Percentiles rank a stretch among this genome's conserved stretches.
phyloP scores from a whole-genome alignment of 2,888 invertebrate genomes.

The Dicycla oo region DNA sequence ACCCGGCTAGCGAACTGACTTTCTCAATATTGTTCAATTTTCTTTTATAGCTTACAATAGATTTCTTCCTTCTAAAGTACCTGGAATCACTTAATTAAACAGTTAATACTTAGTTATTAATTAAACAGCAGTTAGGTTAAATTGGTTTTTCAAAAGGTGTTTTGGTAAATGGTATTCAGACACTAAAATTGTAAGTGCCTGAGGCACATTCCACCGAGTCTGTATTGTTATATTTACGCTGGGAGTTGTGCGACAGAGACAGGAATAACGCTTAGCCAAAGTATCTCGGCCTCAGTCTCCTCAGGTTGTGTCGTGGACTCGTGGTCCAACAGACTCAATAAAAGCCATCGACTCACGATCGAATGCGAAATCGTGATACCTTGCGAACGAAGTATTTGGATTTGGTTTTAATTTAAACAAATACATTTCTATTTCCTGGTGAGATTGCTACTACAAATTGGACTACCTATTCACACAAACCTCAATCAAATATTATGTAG shows the following conservation, averaged over 20 bases:
- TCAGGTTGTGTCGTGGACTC: slow-evolving; percentile 3
- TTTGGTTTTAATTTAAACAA: slow-evolving; percentile 1
- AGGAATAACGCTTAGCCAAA: background rate
- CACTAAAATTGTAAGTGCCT: slow-evolving; percentile 1
- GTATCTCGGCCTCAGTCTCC: background rate
- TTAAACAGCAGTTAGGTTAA: background rate
- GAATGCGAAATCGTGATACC: slow-evolving; percentile 25
- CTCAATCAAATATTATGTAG: background rate
- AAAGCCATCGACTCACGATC: slow-evolving; percentile 27
- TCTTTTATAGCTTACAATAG: background rate
- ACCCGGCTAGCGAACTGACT: no score
- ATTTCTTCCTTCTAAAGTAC: background rate
- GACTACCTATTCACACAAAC: background rate
- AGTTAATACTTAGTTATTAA: background rate
- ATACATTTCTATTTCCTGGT: slow-evolving; percentile 4
- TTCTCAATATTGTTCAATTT: slow-evolving; percentile 1
- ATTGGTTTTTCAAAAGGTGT: background rate
- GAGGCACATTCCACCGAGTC: background rate
- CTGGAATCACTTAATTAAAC: background rate
- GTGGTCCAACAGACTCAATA: background rate
- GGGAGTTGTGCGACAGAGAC: background rate
- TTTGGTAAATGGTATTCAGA: background rate
- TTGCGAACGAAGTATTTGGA: slow-evolving; percentile 14
- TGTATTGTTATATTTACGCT: background rate
- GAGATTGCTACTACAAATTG: slow-evolving; percentile 10